phyloP scores from a whole-genome alignment of 2,113 vertebrate species.

The Scophthalmus maximus region DNA sequence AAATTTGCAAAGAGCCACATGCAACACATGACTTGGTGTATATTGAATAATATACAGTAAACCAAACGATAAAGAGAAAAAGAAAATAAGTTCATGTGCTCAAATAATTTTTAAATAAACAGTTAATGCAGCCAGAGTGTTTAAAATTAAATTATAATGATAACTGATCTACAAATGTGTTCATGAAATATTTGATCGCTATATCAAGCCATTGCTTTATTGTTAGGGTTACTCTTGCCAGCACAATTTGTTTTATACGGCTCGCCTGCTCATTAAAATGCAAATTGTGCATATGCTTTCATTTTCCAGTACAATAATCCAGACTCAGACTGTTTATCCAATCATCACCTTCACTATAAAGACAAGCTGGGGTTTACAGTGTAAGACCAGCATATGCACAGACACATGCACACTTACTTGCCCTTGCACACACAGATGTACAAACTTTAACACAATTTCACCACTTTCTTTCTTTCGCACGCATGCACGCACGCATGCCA shows the following conservation, averaged over 20 bases:
- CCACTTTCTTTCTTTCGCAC: conserved; percentile 4
- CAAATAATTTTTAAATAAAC: conserved; percentile 30
- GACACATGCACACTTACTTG: conserved; percentile 46
- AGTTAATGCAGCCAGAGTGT: conserved; percentile 8
- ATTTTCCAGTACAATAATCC: conserved; percentile 82
- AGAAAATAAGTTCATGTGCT: neutral
- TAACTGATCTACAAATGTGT: conserved; percentile 38
- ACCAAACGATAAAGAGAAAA: conserved; percentile 25
- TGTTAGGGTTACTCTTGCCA: conserved; percentile 57
- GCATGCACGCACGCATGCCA: conserved; percentile 16
- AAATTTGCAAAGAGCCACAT: conserved; percentile 61
- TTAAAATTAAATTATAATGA: neutral
- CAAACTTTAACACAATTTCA: neutral
- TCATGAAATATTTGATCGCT: conserved; percentile 57
- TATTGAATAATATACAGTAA: conserved; percentile 23
- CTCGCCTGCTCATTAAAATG: conserved; percentile 82
- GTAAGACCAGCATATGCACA: conserved; percentile 49
- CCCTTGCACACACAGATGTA: conserved; percentile 32
- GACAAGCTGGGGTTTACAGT: conserved; percentile 54
- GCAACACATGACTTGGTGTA: conserved; percentile 49
- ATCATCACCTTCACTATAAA: conserved; percentile 74
- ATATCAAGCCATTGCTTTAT: conserved; percentile 58
- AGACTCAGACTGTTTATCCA: conserved; percentile 77
- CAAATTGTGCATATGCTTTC: conserved; percentile 83
- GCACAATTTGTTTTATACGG: conserved; percentile 78